A percentile compares a stretch with the other conserved stretches of the same genome.
These are phyloP conservation scores for Cairina moschata DNA, from an alignment of 2,113 vertebrate genomes.

Conservation along the genomic window DNA sequence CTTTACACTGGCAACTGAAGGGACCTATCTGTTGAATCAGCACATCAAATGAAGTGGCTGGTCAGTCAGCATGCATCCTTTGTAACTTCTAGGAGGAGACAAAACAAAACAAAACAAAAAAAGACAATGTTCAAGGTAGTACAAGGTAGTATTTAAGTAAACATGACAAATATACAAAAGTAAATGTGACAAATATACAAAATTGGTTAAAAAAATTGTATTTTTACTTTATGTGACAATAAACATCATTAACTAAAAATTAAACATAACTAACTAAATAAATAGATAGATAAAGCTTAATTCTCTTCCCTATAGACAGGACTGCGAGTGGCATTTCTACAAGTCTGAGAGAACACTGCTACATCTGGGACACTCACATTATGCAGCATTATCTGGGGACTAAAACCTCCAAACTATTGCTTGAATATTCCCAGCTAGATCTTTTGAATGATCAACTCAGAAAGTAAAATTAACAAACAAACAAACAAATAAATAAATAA, in stretches of 20 bases:
- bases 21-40: neutral
- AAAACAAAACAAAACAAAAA: too few relatives aligned
- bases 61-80: neutral
- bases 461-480: neutral
- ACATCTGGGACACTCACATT: fast-evolving
- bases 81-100: neutral
- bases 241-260: neutral
- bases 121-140: neutral
- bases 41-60: neutral
- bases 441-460: neutral
- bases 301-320: neutral
- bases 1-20: neutral
- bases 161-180: neutral
- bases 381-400: neutral
- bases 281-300: neutral
- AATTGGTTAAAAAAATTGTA: neutral
- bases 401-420: neutral
- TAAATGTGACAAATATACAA: neutral
- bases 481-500: neutral
- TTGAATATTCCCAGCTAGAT: neutral
- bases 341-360: neutral
- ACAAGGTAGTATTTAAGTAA: neutral
- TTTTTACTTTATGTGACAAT: neutral
- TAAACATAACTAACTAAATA: neutral
- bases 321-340: neutral